A percentile compares a stretch with the other conserved stretches of the same genome.
phyloP scores from a whole-genome alignment of 2,113 vertebrate species.

The Uria aalge region DNA sequence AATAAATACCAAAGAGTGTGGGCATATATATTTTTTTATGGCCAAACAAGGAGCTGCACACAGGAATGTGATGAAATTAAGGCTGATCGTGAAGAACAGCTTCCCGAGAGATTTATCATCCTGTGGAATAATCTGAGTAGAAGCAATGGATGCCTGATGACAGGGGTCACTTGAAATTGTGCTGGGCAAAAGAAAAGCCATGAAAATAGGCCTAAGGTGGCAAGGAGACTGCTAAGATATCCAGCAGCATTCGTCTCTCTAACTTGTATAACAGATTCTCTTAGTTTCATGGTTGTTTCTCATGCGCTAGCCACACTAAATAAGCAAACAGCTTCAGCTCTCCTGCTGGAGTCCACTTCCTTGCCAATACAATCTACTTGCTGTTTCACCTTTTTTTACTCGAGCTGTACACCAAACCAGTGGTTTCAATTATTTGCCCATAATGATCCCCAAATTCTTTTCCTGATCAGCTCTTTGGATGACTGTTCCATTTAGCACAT shows the following conservation, averaged over 20 bases:
- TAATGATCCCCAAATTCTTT: neutral
- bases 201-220: neutral
- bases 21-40: neutral
- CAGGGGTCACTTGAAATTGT: neutral
- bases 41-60: neutral
- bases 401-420: neutral
- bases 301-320: neutral
- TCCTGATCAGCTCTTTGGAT: neutral
- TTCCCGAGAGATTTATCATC: conserved; percentile 13
- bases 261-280: neutral
- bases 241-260: neutral
- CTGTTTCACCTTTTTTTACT: neutral
- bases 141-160: neutral
- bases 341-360: neutral
- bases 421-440: neutral
- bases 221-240: neutral
- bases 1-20: neutral
- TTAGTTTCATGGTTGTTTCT: neutral
- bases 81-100: neutral
- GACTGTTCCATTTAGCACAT: neutral
- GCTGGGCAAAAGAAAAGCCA: neutral
- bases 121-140: neutral
- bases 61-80: conserved; percentile 5
- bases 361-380: neutral
- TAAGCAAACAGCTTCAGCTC: neutral